These are phyloP conservation scores for Amblyteles armatorius DNA, from an alignment of 2,888 invertebrate genomes.

Conservation along the genomic window DNA sequence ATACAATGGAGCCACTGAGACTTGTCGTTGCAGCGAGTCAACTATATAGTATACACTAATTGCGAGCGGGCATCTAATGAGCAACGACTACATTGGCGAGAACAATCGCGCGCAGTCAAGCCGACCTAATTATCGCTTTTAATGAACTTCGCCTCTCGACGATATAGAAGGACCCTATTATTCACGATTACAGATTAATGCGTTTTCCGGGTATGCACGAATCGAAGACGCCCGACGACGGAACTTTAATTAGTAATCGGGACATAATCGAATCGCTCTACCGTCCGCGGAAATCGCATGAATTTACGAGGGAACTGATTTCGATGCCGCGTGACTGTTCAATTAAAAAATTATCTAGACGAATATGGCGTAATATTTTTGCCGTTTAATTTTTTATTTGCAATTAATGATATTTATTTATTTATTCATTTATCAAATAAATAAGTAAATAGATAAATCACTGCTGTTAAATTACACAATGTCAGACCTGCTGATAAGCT, in stretches of 20 bases:
- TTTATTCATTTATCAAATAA: neutral
- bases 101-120: slow-evolving; percentile 32
- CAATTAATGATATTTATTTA: neutral
- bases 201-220: neutral
- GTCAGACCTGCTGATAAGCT: too few relatives aligned
- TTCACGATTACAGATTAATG: slow-evolving; percentile 21
- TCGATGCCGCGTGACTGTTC: neutral
- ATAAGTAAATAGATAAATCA: neutral
- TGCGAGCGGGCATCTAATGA: slow-evolving; percentile 7
- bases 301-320: neutral
- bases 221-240: slow-evolving; percentile 3
- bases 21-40: slow-evolving; percentile 16
- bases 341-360: neutral
- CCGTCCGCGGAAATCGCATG: neutral
- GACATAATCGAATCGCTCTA: slow-evolving; percentile 18
- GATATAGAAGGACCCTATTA: neutral
- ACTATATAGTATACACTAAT: slow-evolving; percentile 29
- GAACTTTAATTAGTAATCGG: slow-evolving; percentile 29
- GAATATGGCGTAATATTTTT: too few relatives aligned
- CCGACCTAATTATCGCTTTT: slow-evolving; percentile 45
- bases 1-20: slow-evolving; percentile 39
- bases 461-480: too few relatives aligned
- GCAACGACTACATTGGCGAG: slow-evolving; percentile 21
- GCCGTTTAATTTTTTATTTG: too few relatives aligned
- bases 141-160: slow-evolving; percentile 12